phyloP scores from a whole-genome alignment of 2,797 vertebrate genomes.

The Pangasius sanitwongsei region DNA sequence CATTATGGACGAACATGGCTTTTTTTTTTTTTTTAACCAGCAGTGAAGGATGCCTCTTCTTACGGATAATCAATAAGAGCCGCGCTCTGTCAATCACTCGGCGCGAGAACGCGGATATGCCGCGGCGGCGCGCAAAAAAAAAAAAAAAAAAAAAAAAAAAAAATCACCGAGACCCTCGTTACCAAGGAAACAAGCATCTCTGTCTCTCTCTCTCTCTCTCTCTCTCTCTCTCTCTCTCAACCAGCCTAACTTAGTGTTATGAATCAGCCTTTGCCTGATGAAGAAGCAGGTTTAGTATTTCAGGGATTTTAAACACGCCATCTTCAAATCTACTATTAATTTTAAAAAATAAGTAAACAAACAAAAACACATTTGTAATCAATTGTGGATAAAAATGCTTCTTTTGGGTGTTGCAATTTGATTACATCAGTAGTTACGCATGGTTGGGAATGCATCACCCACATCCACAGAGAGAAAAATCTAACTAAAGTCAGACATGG shows the following conservation, averaged over 20 bases:
- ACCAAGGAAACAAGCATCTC: constrained; percentile 68
- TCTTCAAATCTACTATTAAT: neutral
- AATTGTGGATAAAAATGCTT: neutral
- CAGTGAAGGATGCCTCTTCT: constrained; percentile 21
- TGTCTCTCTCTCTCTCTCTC: constrained; percentile 47
- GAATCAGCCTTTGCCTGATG: constrained; percentile 33
- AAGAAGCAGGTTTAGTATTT: neutral
- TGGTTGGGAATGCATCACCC: constrained; percentile 38
- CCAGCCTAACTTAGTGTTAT: constrained; percentile 53
- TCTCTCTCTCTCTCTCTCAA: constrained; percentile 32
- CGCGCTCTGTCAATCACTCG: constrained; percentile 48
- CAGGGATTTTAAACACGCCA: neutral
- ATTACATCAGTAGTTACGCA: constrained; percentile 36
- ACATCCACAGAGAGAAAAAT: constrained; percentile 31
- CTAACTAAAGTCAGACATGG: constrained; percentile 41
- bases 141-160: constrained; percentile 27
- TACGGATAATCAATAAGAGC: constrained; percentile 50
- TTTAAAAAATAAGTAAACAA: constrained; percentile 5
- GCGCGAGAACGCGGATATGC: constrained; percentile 32
- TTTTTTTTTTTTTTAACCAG: constrained; percentile 19
- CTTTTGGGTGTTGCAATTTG: constrained; percentile 39
- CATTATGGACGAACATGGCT: constrained; percentile 19
- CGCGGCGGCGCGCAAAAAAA: constrained; percentile 49
- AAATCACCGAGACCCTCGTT: constrained; percentile 61
- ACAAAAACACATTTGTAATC: neutral